Conservation (phyloP, 2,113 vertebrate genomes). For the Cynoglossus semilaevis region DNA sequence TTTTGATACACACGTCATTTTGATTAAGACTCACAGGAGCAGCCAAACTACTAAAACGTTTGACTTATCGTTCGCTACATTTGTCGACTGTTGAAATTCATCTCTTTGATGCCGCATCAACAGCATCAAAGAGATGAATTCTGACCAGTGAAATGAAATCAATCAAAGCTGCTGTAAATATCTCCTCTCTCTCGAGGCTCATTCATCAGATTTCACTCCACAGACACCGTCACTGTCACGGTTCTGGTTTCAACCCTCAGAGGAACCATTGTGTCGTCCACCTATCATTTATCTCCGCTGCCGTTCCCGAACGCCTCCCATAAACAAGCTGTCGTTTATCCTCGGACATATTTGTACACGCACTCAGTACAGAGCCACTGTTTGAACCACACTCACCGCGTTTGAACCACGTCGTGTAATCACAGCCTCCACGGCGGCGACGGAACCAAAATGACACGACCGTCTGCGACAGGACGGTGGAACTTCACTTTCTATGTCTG, state of each 20-base stretch:
- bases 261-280: background rate
- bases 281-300: background rate
- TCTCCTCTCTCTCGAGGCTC: background rate
- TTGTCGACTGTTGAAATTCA: too few relatives aligned
- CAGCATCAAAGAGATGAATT: too few relatives aligned
- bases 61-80: too few relatives aligned
- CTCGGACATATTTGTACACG: background rate
- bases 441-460: conserved; percentile 17
- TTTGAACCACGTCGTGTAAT: conserved; percentile 30
- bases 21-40: too few relatives aligned
- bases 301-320: background rate
- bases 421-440: conserved; percentile 3
- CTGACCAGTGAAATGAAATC: too few relatives aligned
- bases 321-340: conserved; percentile 1
- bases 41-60: too few relatives aligned
- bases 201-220: background rate
- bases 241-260: background rate
- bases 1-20: too few relatives aligned
- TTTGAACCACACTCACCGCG: background rate
- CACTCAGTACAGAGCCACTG: background rate
- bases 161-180: background rate
- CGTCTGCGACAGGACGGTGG: background rate
- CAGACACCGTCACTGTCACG: background rate
- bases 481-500: background rate
- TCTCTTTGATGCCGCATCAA: too few relatives aligned